Percentiles rank a stretch among this genome's conserved stretches.
Evolutionary conservation across 2,113 vertebrate genomes (phyloP).

Genomic region (Stigmatopora argus): DNA sequence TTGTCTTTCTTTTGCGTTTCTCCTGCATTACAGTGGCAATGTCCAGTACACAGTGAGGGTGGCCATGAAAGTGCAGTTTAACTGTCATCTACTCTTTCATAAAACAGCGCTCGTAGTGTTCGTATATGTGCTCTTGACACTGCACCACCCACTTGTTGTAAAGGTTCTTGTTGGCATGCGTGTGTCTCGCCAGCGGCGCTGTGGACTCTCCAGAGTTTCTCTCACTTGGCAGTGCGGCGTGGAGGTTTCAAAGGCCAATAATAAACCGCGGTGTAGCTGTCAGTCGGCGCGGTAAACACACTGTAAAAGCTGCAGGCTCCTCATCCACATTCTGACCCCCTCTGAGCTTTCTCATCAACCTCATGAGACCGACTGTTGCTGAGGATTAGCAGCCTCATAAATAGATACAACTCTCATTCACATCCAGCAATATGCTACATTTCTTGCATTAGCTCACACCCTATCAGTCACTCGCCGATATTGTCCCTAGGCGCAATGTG

Average conservation of each 20-base stretch:
- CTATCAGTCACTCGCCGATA: conserved; percentile 45
- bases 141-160: conserved; percentile 32
- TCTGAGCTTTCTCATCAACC: conserved; percentile 54
- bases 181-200: conserved; percentile 40
- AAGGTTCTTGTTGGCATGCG: conserved; percentile 21
- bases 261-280: conserved; percentile 60
- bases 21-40: conserved; percentile 37
- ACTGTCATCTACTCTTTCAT: conserved; percentile 40
- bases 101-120: conserved; percentile 21
- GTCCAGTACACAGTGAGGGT: conserved; percentile 17
- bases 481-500: conserved; percentile 37
- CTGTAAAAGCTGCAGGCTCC: conserved; percentile 55
- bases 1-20: conserved; percentile 20
- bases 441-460: conserved; percentile 27
- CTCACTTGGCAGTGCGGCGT: conserved; percentile 39
- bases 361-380: conserved; percentile 43
- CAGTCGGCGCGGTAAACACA: conserved; percentile 64
- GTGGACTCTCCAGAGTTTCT: conserved; percentile 53
- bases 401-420: conserved; percentile 1
- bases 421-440: background rate
- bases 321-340: conserved; percentile 50
- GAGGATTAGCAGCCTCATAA: conserved; percentile 38
- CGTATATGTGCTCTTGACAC: conserved; percentile 31
- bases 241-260: conserved; percentile 61
- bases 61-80: conserved; percentile 13